Evolutionary conservation across 2,797 vertebrate genomes (phyloP), one percentile per base, ranked within the genome.

Genomic region (Babyrousa celebensis): DNA sequence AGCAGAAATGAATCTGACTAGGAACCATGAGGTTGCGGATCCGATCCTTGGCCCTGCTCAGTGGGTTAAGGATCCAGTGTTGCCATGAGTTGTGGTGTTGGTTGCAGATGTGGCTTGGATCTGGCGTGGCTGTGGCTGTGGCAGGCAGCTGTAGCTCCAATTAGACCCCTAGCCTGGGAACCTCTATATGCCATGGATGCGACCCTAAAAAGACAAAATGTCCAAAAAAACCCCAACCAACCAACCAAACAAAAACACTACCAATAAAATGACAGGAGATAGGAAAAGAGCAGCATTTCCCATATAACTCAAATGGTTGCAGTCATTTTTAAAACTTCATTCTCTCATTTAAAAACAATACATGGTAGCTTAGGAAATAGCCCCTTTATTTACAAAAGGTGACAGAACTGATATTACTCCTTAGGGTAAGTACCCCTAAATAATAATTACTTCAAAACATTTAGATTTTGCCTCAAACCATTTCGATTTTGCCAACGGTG

Each of bases 391-490:
- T 12, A 80, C 36, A 71, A 32, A 95, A 86, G 5, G 68, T 58
- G 54, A 67, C 1, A n/a, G 18, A 17, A 58, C 14, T 52, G 11
- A 52, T 62, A 43, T 65, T 83, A 65, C 9, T 83, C 17, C 29
- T 75, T 77, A 78, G 83, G 25, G 29, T 58, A 72, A 84, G 12
- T 60, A 63, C 12, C 21, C 40, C 58, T 83, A 40, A 17, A 62
- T 60, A 77, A 68, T 62, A 89, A 4, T 48, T 23, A 29, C 56
- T 93, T 93, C 14, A 78, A 87, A 93, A 56, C 58, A n/a, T 92
- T 88, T 88, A 68, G 20, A 79, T 67, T 94, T 89, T 85, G n/a
- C 83, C 85, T 90, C 12, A 68, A 85, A 88, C 60, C 68, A 32
- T 92, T 84, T 85, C 54, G 16, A 78, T 75, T 93, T 90, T 94